Conservation (phyloP, 2,797 vertebrate genomes). For the Channallabes apus region DNA sequence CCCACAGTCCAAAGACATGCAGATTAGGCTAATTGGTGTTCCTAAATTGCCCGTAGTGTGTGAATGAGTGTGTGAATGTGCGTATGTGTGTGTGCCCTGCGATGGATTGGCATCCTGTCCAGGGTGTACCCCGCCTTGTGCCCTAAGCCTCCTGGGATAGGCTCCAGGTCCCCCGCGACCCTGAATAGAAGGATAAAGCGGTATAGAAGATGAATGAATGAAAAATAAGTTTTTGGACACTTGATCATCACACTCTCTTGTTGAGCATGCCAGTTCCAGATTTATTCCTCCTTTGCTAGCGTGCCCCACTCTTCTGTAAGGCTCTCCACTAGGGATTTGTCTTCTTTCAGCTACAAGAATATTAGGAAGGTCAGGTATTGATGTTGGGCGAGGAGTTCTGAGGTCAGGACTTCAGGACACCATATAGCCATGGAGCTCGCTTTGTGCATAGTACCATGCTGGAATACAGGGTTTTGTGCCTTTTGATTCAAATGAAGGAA, state of each 20-base stretch:
- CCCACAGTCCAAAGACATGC: too few species aligned
- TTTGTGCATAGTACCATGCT: background rate
- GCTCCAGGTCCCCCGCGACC: too few species aligned
- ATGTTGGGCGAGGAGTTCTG: background rate
- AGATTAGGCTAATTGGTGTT: too few species aligned
- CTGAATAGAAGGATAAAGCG: too few species aligned
- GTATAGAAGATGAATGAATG: too few species aligned
- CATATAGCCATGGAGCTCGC: too few species aligned
- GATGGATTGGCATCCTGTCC: too few species aligned
- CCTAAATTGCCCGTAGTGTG: too few species aligned
- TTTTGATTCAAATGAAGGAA: background rate
- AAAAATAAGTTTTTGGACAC: background rate
- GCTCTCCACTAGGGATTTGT: background rate
- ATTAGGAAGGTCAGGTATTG: background rate
- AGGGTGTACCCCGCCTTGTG: too few species aligned
- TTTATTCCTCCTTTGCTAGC: background rate
- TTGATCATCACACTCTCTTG: background rate
- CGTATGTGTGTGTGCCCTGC: too few species aligned
- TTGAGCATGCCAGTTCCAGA: background rate
- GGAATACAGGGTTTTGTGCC: background rate
- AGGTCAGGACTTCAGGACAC: background rate
- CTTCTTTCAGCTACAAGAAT: background rate
- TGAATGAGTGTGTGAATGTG: too few species aligned
- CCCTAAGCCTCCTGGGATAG: too few species aligned
- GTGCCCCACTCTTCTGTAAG: background rate